Evolutionary conservation across 2,888 invertebrate genomes (phyloP).

Genomic region (Ornithoptera priamus): DNA sequence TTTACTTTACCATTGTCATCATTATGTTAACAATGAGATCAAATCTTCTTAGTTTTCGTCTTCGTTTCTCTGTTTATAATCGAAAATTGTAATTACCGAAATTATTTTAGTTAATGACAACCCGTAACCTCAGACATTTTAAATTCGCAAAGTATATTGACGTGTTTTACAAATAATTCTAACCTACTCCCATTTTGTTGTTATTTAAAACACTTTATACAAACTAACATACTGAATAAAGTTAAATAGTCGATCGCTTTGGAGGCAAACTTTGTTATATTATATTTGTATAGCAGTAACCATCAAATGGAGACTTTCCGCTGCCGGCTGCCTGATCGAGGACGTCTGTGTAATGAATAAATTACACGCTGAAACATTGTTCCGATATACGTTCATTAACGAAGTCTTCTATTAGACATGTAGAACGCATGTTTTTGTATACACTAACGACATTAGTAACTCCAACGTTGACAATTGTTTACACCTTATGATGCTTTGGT

Average conservation of each 20-base stretch:
- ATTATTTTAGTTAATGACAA: too few species aligned
- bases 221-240: not conserved
- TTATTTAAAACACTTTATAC: not conserved
- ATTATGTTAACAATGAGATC: not conserved
- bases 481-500: slow-evolving; percentile 44
- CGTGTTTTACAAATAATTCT: not conserved
- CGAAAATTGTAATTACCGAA: too few species aligned
- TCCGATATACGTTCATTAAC: slow-evolving; percentile 72
- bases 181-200: not conserved
- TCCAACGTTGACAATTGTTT: slow-evolving; percentile 70
- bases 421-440: slow-evolving; percentile 49
- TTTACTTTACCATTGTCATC: slow-evolving; percentile 4
- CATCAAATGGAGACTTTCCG: slow-evolving; percentile 73
- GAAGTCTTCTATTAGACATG: slow-evolving; percentile 53
- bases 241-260: slow-evolving; percentile 9
- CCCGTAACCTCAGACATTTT: too few species aligned
- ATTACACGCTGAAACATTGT: slow-evolving; percentile 80
- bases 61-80: not conserved
- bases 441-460: slow-evolving; percentile 45
- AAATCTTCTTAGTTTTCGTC: not conserved
- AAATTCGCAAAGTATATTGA: too few species aligned
- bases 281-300: slow-evolving; percentile 48
- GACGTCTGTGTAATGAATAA: slow-evolving; percentile 78
- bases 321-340: slow-evolving; percentile 66
- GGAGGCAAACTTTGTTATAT: slow-evolving; percentile 38